Conservation (phyloP, 2,797 vertebrate species). For the Fistularia tabacaria region DNA sequence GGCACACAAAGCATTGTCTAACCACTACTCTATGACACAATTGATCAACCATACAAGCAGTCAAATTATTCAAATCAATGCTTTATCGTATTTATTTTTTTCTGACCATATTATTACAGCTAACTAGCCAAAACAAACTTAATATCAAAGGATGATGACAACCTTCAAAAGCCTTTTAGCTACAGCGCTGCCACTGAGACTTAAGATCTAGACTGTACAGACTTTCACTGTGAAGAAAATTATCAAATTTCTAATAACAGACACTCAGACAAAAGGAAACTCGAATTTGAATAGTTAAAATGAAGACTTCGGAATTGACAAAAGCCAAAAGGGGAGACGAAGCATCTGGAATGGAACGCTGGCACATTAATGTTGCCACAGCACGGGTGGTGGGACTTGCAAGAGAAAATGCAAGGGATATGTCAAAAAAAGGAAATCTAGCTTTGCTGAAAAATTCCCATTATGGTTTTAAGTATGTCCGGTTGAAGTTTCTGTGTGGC, state of each 20-base stretch:
- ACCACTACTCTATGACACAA: neutral
- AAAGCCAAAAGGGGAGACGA: slow-evolving; percentile 29
- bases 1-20: no score
- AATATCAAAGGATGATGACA: no score
- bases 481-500: neutral
- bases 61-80: no score
- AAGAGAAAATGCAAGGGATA: neutral
- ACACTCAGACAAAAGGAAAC: slow-evolving; percentile 28
- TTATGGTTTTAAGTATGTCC: no score
- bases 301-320: slow-evolving; percentile 38
- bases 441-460: no score
- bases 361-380: slow-evolving; percentile 10
- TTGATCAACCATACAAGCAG: neutral
- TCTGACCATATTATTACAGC: neutral
- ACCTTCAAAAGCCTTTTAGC: no score
- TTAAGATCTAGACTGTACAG: no score
- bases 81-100: neutral
- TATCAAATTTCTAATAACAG: slow-evolving; percentile 8
- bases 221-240: slow-evolving; percentile 7
- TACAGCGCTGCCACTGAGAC: no score
- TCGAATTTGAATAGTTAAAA: slow-evolving; percentile 29
- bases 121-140: no score
- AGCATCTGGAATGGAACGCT: slow-evolving; percentile 18
- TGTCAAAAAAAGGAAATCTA: no score
- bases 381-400: neutral